Conservation (phyloP, 2,888 invertebrate species). For the Tetragnatha montana region DNA sequence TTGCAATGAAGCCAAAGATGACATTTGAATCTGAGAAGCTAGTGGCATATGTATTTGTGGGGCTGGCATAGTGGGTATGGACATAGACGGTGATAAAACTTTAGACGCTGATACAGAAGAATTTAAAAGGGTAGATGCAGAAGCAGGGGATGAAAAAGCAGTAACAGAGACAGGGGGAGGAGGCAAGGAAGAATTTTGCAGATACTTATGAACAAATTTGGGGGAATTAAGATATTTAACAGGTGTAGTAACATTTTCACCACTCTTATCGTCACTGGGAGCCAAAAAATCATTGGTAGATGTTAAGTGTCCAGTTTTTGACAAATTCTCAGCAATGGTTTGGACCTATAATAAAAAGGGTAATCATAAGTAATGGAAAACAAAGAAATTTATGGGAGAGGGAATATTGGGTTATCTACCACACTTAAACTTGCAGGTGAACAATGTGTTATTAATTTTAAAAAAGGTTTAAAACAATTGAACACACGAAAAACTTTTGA, state of each 20-base stretch:
- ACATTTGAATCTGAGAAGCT: background rate
- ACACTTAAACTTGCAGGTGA: too few species aligned
- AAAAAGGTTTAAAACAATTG: too few species aligned
- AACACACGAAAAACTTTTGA: too few species aligned
- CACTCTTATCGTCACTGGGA: background rate
- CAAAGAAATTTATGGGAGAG: too few species aligned
- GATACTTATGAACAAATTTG: background rate
- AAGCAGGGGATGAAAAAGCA: background rate
- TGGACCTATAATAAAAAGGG: background rate
- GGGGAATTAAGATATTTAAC: background rate
- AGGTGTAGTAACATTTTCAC: background rate
- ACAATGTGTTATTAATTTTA: too few species aligned
- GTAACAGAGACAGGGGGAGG: background rate
- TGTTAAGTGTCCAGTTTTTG: background rate
- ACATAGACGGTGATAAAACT: background rate
- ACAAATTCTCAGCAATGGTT: background rate
- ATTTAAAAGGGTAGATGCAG: background rate
- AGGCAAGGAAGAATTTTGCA: background rate
- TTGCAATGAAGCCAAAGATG: background rate
- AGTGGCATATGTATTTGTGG: background rate
- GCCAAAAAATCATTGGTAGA: background rate
- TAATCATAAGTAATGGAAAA: too few species aligned
- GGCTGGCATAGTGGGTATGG: background rate
- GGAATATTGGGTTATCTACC: too few species aligned
- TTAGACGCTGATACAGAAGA: background rate